phyloP scores from a whole-genome alignment of 2,797 vertebrate species.

The Fundulus diaphanus region DNA sequence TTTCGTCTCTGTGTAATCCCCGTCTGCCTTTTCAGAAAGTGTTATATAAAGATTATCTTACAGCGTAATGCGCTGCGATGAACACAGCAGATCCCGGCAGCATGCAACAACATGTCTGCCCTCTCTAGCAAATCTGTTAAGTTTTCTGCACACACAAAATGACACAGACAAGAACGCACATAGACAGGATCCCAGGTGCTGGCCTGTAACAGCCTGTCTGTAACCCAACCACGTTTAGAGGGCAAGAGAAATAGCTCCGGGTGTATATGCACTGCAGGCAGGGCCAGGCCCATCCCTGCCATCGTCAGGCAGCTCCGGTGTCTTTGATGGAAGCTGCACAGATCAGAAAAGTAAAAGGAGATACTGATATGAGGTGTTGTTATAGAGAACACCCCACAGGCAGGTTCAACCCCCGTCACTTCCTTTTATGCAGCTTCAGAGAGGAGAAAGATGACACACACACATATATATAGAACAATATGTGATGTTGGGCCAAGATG shows the following conservation, averaged over 20 bases:
- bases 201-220: slow-evolving; percentile 73
- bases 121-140: slow-evolving; percentile 53
- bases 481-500: slow-evolving; percentile 36
- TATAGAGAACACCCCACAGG: slow-evolving; percentile 49
- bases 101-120: slow-evolving; percentile 49
- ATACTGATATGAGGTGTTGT: slow-evolving; percentile 58
- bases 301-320: slow-evolving; percentile 54
- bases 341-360: slow-evolving; percentile 66
- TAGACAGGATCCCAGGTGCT: slow-evolving; percentile 43
- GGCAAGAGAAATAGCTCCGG: slow-evolving; percentile 58
- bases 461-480: slow-evolving; percentile 22
- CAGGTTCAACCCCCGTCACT: slow-evolving; percentile 41
- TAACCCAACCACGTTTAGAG: slow-evolving; percentile 58
- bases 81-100: slow-evolving; percentile 33
- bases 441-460: neutral
- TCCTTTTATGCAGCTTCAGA: slow-evolving; percentile 37
- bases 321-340: slow-evolving; percentile 59
- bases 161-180: slow-evolving; percentile 22
- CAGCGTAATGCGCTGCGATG: slow-evolving; percentile 31
- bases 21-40: slow-evolving; percentile 8
- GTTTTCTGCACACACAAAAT: slow-evolving; percentile 51
- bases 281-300: slow-evolving; percentile 54
- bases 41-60: slow-evolving; percentile 54
- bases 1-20: slow-evolving; percentile 3
- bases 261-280: slow-evolving; percentile 55